Evolutionary conservation across 2,113 vertebrate species (phyloP).

Genomic region (Paracanthobrama guichenoti): DNA sequence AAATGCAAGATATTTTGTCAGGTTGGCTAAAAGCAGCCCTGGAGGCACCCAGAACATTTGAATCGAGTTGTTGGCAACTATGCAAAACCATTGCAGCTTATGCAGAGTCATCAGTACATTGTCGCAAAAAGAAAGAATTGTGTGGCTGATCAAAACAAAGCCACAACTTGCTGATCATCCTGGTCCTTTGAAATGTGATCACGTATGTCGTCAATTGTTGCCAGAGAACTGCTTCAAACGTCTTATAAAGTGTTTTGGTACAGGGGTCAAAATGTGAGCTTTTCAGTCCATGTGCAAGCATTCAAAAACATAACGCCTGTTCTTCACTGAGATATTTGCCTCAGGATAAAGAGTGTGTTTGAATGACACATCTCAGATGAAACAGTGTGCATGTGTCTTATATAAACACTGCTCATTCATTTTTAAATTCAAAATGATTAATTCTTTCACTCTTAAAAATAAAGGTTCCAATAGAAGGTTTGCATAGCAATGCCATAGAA

Average conservation of each 20-base stretch:
- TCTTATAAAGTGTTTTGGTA: slow-evolving; percentile 6
- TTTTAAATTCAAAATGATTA: neutral
- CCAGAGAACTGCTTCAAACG: slow-evolving; percentile 26
- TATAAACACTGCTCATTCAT: slow-evolving; percentile 8
- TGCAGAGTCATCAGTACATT: slow-evolving; percentile 32
- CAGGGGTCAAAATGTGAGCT: slow-evolving; percentile 22
- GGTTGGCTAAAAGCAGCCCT: slow-evolving; percentile 30
- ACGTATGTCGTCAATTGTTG: slow-evolving; percentile 7
- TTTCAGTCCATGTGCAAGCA: neutral
- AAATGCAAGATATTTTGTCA: slow-evolving; percentile 31
- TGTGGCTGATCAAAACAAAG: slow-evolving; percentile 10
- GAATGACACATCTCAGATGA: slow-evolving; percentile 19
- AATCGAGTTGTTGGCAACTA: slow-evolving; percentile 23
- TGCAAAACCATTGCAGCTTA: slow-evolving; percentile 40
- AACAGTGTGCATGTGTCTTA: neutral
- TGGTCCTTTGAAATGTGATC: slow-evolving; percentile 36
- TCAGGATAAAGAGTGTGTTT: slow-evolving; percentile 51
- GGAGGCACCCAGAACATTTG: neutral
- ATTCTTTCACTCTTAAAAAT: neutral
- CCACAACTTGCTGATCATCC: slow-evolving; percentile 21
- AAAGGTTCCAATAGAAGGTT: neutral
- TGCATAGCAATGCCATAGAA: neutral
- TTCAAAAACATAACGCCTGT: slow-evolving; percentile 4
- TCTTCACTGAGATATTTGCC: slow-evolving; percentile 12
- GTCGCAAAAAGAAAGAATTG: neutral